Conservation (phyloP, 2,113 vertebrate species). For the Pollachius pollachius region DNA sequence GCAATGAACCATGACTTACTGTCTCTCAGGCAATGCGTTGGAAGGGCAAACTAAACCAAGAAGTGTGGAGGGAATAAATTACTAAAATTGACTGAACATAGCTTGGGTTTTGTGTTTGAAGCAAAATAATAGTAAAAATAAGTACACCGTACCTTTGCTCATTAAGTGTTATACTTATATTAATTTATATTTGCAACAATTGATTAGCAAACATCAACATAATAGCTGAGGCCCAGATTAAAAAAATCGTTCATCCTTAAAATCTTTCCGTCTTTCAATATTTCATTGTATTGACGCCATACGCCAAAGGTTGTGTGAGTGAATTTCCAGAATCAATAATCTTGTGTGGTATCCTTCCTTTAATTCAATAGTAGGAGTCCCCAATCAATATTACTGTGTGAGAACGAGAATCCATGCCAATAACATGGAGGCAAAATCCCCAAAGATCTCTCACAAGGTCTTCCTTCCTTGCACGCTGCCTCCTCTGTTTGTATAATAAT, state of each 20-base stretch:
- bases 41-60: too few species aligned
- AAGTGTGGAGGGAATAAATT: too few species aligned
- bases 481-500: too few species aligned
- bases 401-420: constrained; percentile 35
- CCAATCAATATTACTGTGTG: constrained; percentile 44
- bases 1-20: too few species aligned
- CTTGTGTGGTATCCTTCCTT: constrained; percentile 34
- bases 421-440: constrained; percentile 4
- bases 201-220: background rate
- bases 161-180: background rate
- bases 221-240: constrained; percentile 5
- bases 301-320: constrained; percentile 26
- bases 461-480: too few species aligned
- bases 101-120: too few species aligned
- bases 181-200: constrained; percentile 8
- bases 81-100: too few species aligned
- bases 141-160: too few species aligned
- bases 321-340: constrained; percentile 13
- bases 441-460: too few species aligned
- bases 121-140: too few species aligned
- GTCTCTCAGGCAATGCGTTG: too few species aligned
- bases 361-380: constrained; percentile 34
- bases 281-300: constrained; percentile 36
- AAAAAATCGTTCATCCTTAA: constrained; percentile 14
- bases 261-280: constrained; percentile 18